A percentile compares a stretch with the other conserved stretches of the same genome.
These are phyloP conservation scores for Argyresthia goedartella DNA, from an alignment of 2,888 invertebrate species.

Conservation along the genomic window DNA sequence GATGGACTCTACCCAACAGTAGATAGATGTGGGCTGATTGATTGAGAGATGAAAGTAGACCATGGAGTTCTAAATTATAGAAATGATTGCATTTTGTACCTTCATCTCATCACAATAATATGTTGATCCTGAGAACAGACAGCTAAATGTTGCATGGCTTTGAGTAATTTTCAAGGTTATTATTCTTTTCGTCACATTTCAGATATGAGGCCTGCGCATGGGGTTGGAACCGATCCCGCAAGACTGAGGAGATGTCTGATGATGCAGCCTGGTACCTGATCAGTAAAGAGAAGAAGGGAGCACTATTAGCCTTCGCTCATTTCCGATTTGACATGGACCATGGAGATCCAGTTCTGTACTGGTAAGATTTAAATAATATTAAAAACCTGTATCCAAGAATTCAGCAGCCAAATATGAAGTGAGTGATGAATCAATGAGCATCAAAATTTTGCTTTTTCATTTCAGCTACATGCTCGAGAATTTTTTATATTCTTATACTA, in stretches of 20 bases:
- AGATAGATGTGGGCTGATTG: no score
- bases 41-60: no score
- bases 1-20: no score
- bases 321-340: slow-evolving; percentile 88
- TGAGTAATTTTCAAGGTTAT: no score
- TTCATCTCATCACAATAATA: neutral
- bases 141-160: no score
- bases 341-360: slow-evolving; percentile 82
- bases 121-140: no score
- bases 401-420: neutral
- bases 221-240: slow-evolving; percentile 84
- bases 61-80: no score
- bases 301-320: slow-evolving; percentile 80
- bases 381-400: neutral
- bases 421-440: neutral
- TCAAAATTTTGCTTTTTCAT: neutral
- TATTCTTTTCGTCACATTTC: slow-evolving; percentile 11
- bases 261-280: slow-evolving; percentile 81
- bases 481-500: no score
- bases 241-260: slow-evolving; percentile 80
- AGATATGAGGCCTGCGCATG: slow-evolving; percentile 82
- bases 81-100: no score
- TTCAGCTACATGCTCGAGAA: no score
- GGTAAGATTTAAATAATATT: slow-evolving; percentile 58
- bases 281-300: slow-evolving; percentile 60